A percentile compares a stretch with the other conserved stretches of the same genome.
Conservation (phyloP, 2,113 vertebrate genomes). For the Pygoscelis antarcticus region DNA sequence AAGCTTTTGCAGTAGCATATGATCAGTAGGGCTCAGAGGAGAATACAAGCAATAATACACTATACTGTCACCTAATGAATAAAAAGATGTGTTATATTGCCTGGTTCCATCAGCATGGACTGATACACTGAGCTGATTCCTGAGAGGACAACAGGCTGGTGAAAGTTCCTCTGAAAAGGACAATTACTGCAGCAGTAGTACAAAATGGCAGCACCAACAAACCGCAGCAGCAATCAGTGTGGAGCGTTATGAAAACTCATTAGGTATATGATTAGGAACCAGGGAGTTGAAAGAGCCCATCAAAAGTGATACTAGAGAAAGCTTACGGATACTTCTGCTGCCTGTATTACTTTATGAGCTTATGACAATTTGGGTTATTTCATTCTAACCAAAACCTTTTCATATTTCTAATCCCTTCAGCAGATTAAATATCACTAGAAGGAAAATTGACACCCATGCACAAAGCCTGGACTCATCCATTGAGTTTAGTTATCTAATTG, state of each 20-base stretch:
- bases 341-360: neutral
- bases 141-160: neutral
- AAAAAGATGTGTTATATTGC: neutral
- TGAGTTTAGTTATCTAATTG: neutral
- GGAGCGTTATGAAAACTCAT: neutral
- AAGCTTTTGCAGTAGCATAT: neutral
- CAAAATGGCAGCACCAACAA: neutral
- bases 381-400: neutral
- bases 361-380: neutral
- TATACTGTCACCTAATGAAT: neutral
- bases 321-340: neutral
- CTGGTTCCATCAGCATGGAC: neutral
- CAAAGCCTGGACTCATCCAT: neutral
- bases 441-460: neutral
- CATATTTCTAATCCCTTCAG: slow-evolving; percentile 18
- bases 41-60: neutral
- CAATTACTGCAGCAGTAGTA: neutral
- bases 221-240: neutral
- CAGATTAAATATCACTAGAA: neutral
- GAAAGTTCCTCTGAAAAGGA: neutral
- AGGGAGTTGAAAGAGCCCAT: neutral
- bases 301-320: neutral
- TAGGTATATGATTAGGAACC: neutral
- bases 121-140: fast-evolving
- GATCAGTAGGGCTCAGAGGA: neutral